These are phyloP conservation scores for Diarsia mendica DNA, from an alignment of 2,888 invertebrate species.

Conservation along the genomic window DNA sequence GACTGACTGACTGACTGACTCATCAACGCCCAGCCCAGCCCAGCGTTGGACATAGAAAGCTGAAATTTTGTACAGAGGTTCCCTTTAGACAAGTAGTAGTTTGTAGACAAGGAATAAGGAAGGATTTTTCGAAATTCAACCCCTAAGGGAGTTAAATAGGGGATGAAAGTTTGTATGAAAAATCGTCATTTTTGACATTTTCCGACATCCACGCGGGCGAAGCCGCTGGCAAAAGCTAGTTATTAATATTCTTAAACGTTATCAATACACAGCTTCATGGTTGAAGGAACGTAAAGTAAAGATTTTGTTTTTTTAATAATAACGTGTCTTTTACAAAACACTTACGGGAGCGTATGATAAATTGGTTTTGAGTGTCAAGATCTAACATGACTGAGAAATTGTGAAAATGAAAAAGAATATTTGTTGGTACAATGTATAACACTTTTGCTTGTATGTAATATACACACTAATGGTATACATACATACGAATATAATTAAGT, in stretches of 20 bases:
- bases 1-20: no score
- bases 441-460: background rate
- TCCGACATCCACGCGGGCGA: no score
- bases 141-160: no score
- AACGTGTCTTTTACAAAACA: constrained; percentile 6
- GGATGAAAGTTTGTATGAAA: no score
- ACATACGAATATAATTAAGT: background rate
- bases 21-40: no score
- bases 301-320: constrained; percentile 3
- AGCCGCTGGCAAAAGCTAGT: no score
- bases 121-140: no score
- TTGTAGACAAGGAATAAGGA: no score
- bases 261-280: constrained; percentile 11
- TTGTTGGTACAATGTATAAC: background rate
- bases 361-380: constrained; percentile 24
- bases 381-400: constrained; percentile 15
- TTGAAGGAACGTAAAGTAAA: background rate
- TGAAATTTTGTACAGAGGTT: no score
- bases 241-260: background rate
- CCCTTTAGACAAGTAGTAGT: no score
- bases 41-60: no score
- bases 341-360: constrained; percentile 23
- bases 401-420: background rate
- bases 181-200: no score
- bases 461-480: background rate